Conservation (phyloP, 92 coral and sea anemone species). For the Actinostola sp. region DNA sequence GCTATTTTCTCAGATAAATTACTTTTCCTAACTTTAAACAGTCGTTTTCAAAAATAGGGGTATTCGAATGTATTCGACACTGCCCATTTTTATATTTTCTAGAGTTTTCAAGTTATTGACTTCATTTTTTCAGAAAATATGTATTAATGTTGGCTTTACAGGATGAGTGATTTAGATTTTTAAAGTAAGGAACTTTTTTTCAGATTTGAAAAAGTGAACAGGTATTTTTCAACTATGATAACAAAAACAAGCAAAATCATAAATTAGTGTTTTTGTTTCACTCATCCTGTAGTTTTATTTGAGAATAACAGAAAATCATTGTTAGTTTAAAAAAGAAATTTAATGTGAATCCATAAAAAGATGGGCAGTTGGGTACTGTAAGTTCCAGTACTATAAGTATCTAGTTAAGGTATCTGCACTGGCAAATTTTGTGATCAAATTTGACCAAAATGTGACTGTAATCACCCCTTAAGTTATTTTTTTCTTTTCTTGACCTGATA, state of each 20-base stretch:
- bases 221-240: background rate
- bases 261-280: background rate
- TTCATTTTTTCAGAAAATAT: conserved; percentile 4
- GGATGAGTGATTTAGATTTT: conserved; percentile 10
- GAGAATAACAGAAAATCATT: background rate
- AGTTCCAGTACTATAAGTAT: conserved; percentile 2
- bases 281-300: conserved; percentile 8
- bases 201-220: background rate
- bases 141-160: background rate
- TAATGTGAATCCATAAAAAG: background rate
- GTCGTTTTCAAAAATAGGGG: background rate
- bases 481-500: no score
- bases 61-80: background rate
- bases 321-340: background rate
- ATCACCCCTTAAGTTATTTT: no score
- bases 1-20: background rate
- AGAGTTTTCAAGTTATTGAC: background rate
- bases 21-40: background rate
- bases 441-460: no score
- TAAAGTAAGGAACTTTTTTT: background rate
- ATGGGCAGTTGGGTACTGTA: conserved; percentile 8
- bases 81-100: conserved; percentile 9
- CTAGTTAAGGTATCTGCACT: no score
- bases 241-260: background rate
- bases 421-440: no score